Evolutionary conservation across 2,888 invertebrate genomes (phyloP).

Genomic region (Magallana nippona): DNA sequence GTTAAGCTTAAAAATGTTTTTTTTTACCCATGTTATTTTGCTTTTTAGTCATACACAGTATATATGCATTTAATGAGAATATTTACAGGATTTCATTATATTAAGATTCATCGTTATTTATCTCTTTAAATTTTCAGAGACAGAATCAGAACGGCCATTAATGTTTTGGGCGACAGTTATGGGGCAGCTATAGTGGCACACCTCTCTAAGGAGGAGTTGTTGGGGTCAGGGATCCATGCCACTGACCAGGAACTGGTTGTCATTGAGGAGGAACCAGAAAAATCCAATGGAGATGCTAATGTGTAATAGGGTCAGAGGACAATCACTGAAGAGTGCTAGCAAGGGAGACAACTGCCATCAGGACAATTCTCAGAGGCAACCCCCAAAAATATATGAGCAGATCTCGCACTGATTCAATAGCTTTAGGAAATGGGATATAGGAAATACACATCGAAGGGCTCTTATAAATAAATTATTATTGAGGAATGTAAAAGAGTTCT

Average conservation of each 20-base stretch:
- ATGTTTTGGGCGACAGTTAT: constrained; percentile 83
- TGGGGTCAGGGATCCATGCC: constrained; percentile 68
- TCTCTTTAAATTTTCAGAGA: constrained; percentile 78
- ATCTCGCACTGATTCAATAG: background rate
- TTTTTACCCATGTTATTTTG: too few relatives aligned
- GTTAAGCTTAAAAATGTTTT: too few relatives aligned
- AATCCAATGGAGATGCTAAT: constrained; percentile 41
- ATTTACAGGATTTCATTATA: too few relatives aligned
- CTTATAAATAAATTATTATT: background rate
- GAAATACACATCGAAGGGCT: constrained; percentile 15
- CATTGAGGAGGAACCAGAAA: constrained; percentile 50
- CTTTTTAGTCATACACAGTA: too few relatives aligned
- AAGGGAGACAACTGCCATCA: constrained; percentile 33
- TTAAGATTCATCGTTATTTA: background rate
- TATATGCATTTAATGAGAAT: too few relatives aligned
- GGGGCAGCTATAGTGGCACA: constrained; percentile 83
- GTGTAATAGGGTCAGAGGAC: constrained; percentile 61
- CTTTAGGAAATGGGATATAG: background rate
- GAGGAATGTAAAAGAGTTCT: background rate
- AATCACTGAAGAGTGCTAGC: constrained; percentile 66
- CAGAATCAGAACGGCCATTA: constrained; percentile 82
- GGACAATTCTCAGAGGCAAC: background rate
- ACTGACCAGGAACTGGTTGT: constrained; percentile 60
- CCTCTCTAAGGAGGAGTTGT: constrained; percentile 80
- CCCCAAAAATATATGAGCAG: background rate